Evolutionary conservation across 2,797 vertebrate genomes (phyloP).

Genomic region (Calcarius lapponicus): DNA sequence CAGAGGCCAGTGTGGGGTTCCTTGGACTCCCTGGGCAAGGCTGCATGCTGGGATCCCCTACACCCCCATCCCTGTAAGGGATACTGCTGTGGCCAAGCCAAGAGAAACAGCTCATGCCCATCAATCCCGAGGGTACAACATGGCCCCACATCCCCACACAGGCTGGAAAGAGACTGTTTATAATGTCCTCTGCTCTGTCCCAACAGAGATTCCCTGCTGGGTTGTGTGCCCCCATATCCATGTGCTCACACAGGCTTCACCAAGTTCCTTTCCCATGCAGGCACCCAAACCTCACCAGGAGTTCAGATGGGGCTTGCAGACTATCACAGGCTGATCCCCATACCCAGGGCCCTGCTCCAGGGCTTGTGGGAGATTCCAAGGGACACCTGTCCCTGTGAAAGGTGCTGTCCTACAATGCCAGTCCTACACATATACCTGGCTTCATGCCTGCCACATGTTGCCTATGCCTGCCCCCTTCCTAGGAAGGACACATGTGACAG

Average conservation of each 20-base stretch:
- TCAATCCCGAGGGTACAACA: background rate
- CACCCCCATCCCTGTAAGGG: background rate
- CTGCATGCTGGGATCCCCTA: background rate
- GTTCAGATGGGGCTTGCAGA: background rate
- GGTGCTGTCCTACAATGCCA: background rate
- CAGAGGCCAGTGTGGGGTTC: background rate
- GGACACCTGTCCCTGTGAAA: background rate
- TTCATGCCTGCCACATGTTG: background rate
- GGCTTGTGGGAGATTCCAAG: fast-evolving
- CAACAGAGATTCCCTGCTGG: background rate
- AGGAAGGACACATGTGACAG: fast-evolving
- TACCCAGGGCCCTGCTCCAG: fast-evolving
- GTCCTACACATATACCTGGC: background rate
- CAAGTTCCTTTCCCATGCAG: background rate
- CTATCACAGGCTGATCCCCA: background rate
- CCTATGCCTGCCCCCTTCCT: background rate
- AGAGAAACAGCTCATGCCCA: background rate
- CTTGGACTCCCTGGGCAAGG: background rate
- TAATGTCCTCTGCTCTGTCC: background rate
- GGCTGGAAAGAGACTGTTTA: background rate
- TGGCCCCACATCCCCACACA: background rate
- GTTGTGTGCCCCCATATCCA: background rate
- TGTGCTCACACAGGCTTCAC: fast-evolving
- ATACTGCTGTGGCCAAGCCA: background rate
- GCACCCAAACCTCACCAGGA: background rate